Conservation (phyloP, 2,113 vertebrate species). For the Larimichthys polyactis region DNA sequence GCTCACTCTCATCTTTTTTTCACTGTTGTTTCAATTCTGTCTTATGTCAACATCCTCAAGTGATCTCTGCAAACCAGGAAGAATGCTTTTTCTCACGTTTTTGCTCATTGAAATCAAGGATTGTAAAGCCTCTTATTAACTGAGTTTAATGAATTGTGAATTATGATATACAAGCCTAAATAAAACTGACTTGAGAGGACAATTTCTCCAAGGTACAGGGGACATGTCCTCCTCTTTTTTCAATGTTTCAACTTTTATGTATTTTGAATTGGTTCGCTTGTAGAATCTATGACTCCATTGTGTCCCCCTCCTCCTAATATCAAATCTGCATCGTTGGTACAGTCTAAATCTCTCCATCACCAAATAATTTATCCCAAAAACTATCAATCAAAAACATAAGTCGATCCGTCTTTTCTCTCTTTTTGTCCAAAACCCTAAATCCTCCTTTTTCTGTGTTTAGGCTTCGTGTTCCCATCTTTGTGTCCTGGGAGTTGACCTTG, state of each 20-base stretch:
- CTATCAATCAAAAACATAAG: neutral
- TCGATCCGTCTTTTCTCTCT: neutral
- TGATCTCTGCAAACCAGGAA: neutral
- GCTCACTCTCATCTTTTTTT: neutral
- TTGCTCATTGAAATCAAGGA: too few relatives aligned
- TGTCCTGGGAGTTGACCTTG: conserved; percentile 34
- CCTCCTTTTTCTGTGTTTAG: conserved; percentile 2
- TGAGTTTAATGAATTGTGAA: too few relatives aligned
- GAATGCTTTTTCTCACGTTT: too few relatives aligned
- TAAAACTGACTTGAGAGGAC: too few relatives aligned
- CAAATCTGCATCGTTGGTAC: neutral
- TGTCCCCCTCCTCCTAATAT: neutral
- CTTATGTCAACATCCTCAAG: neutral
- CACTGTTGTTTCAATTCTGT: neutral
- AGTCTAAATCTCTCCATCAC: neutral
- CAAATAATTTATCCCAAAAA: neutral
- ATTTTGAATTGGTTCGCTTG: neutral
- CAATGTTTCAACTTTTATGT: neutral
- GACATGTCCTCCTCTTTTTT: neutral
- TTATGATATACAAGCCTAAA: too few relatives aligned
- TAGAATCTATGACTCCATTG: neutral
- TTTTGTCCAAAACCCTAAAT: neutral
- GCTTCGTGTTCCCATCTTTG: conserved; percentile 1
- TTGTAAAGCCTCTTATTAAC: too few relatives aligned
- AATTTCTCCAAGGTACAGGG: neutral